These are phyloP conservation scores for Acleris emargana DNA, from an alignment of 2,888 invertebrate genomes.

Conservation along the genomic window DNA sequence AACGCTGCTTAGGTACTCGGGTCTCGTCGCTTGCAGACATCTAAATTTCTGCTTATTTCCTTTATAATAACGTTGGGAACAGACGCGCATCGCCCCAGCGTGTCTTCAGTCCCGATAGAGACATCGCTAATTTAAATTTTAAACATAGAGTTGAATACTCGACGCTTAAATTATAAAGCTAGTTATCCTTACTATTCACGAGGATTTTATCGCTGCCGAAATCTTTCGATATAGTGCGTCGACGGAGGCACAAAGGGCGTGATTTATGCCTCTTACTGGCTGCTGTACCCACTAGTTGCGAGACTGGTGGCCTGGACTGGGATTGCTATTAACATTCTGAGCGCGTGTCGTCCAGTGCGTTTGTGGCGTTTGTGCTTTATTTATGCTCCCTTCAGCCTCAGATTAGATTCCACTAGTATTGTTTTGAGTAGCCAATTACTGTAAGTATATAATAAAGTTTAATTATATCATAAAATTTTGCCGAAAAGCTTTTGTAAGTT, in stretches of 20 bases:
- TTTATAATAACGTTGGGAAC: slow-evolving; percentile 21
- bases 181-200: background rate
- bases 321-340: slow-evolving; percentile 58
- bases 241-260: slow-evolving; percentile 3
- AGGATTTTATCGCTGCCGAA: background rate
- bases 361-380: slow-evolving; percentile 40
- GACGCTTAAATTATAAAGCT: slow-evolving; percentile 3
- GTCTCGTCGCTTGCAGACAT: slow-evolving; percentile 1
- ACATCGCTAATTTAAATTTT: slow-evolving; percentile 23
- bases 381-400: background rate
- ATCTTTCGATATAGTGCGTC: slow-evolving; percentile 4
- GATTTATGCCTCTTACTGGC: slow-evolving; percentile 1
- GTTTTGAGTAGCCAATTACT: background rate
- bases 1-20: background rate
- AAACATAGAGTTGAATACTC: slow-evolving; percentile 9
- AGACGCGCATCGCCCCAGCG: slow-evolving; percentile 2
- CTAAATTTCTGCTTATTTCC: slow-evolving; percentile 21
- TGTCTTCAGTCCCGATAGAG: background rate
- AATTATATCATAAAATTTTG: background rate
- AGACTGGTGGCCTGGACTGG: slow-evolving; percentile 19
- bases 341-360: slow-evolving; percentile 48
- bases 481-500: background rate
- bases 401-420: background rate
- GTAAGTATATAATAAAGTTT: too few relatives aligned
- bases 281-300: slow-evolving; percentile 2